Conservation (phyloP, 2,113 vertebrate genomes). For the Erythrocercus mccallii region DNA sequence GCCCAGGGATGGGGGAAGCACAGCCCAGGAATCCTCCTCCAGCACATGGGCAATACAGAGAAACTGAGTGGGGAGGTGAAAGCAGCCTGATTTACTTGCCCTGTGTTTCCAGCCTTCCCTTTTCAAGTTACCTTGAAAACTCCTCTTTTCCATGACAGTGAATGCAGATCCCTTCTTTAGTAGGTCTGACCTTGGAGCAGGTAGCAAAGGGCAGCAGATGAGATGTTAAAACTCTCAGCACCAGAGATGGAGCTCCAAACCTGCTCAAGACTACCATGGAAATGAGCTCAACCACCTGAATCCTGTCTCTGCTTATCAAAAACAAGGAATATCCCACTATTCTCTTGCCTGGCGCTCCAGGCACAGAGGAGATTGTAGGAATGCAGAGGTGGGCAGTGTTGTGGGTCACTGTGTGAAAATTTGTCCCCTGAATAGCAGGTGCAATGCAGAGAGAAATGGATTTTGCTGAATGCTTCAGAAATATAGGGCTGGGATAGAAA, state of each 20-base stretch:
- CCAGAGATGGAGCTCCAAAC: background rate
- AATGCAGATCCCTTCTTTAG: background rate
- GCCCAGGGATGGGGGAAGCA: background rate
- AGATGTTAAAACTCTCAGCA: background rate
- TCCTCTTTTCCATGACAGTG: background rate
- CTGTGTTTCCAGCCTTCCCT: background rate
- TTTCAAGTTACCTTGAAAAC: background rate
- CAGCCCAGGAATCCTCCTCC: background rate
- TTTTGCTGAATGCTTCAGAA: background rate
- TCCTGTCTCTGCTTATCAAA: background rate
- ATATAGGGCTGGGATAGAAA: background rate
- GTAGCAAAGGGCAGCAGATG: conserved; percentile 1
- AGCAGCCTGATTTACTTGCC: background rate
- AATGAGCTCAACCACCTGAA: background rate
- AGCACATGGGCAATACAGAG: background rate
- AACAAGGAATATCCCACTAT: background rate
- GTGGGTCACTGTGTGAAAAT: background rate
- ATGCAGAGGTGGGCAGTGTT: background rate
- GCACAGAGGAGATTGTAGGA: background rate
- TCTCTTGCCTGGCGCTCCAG: background rate
- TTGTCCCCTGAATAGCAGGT: background rate
- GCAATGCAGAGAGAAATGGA: background rate
- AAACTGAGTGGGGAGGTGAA: background rate
- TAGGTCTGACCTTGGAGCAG: background rate
- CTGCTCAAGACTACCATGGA: background rate